Evolutionary conservation across 92 coral and sea anemone species (phyloP), one percentile per base, ranked within the genome.

Genomic region (Umimayanthus chanpuru): DNA sequence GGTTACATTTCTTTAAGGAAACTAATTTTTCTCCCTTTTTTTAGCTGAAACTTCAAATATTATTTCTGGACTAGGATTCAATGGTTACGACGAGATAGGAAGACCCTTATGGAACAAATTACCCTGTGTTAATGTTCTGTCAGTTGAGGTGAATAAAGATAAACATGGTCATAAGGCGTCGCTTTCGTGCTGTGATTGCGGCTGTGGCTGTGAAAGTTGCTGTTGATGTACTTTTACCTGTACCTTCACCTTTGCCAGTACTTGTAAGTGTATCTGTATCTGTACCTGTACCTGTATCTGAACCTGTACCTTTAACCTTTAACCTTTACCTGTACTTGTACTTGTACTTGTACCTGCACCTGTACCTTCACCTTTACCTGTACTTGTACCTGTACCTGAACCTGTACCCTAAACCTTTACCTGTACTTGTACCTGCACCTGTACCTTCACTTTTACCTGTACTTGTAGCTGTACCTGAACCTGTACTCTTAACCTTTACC

Each of bases 41-140:
- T 28, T 25, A 83, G 87, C 76, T 28, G 87, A 83, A 83, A 70
- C 78, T 70, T 70, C 87, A 67, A 83, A 68, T 83, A 23, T 70
- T 30, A 38, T 83, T 50, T 83, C 87, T 67, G 87, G 87, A 72
- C 3, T 83, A 58, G 87, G 87, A 26, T 83, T 83, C 32, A 67
- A 72, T 67, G 87, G 87, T 3, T 83, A 67, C 44, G 76, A 68
- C 28, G 73, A 70, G 66, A 73, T 43, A 25, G 87, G 87, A 43
- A 83, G 32, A 9, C 10, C 56, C 56, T 36, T 58, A 12, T 65
- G 85, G 74, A 81, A 83, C 43, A 83, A 83, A 70, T 29, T 83
- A 23, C 87, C 87, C 5, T 83, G 87, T 83, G 87, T 73, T 68
- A 44, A 41, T 8, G 87, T 65, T 26, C 65, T 83, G 28, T 67